Evolutionary conservation across 92 coral and sea anemone species (phyloP).

Genomic region (Phymanthus crucifer): DNA sequence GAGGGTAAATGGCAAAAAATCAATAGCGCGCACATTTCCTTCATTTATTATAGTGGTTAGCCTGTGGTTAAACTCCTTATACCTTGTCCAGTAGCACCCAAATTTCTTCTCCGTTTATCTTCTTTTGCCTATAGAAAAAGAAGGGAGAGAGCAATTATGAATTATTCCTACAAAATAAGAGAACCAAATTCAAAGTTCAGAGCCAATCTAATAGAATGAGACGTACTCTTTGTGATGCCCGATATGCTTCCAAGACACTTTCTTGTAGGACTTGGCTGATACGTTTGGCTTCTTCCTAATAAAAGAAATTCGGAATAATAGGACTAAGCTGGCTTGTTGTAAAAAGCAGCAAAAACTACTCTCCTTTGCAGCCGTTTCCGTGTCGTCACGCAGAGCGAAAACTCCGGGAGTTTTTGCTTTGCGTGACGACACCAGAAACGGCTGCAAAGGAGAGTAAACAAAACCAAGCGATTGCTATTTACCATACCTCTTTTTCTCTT

Average conservation of each 20-base stretch:
- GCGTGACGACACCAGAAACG: too few relatives aligned
- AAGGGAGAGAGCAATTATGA: neutral
- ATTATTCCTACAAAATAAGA: neutral
- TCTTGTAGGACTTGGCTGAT: conserved; percentile 64
- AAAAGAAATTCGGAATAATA: neutral
- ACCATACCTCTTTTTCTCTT: conserved; percentile 79
- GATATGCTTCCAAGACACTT: conserved; percentile 69
- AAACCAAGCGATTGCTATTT: too few relatives aligned
- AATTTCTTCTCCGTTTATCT: conserved; percentile 62
- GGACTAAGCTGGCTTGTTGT: neutral
- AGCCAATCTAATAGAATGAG: neutral
- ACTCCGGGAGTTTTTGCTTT: too few relatives aligned
- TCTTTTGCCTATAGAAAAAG: conserved; percentile 50
- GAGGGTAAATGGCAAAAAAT: too few relatives aligned
- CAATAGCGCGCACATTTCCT: too few relatives aligned
- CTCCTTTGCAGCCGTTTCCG: too few relatives aligned
- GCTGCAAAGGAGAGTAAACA: too few relatives aligned
- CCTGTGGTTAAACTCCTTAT: too few relatives aligned
- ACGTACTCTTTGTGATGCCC: conserved; percentile 76
- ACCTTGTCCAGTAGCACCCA: conserved; percentile 72
- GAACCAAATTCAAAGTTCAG: neutral
- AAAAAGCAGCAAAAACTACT: neutral
- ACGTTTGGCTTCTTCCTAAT: conserved; percentile 76
- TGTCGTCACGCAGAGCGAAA: too few relatives aligned
- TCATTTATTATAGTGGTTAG: too few relatives aligned